Percentiles rank a stretch among this genome's conserved stretches.
Evolutionary conservation across 2,888 invertebrate species (phyloP).

Genomic region (Drosophila eohydei): DNA sequence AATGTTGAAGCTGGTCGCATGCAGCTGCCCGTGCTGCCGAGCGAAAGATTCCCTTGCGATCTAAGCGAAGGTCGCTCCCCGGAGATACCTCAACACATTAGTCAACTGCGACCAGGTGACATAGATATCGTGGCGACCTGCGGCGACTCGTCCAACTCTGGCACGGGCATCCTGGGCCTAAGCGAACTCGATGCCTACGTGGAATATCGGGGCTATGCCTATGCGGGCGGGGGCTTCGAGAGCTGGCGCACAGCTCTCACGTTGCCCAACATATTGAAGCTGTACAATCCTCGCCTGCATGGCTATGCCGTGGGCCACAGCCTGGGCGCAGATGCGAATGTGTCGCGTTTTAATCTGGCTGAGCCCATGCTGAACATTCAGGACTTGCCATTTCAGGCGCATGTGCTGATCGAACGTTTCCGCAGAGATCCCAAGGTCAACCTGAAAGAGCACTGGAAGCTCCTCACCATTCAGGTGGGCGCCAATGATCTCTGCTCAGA

Average conservation of each 20-base stretch:
- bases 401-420: conserved; percentile 86
- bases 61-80: conserved; percentile 22
- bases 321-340: conserved; percentile 82
- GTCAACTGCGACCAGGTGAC: conserved; percentile 87
- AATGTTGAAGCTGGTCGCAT: conserved; percentile 19
- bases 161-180: conserved; percentile 84
- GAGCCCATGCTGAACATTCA: conserved; percentile 86
- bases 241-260: conserved; percentile 86
- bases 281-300: conserved; percentile 87
- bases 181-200: conserved; percentile 75
- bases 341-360: conserved; percentile 86
- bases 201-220: conserved; percentile 85
- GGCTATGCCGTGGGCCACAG: conserved; percentile 87
- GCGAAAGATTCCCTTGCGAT: conserved; percentile 32
- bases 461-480: conserved; percentile 87
- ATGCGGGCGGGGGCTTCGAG: conserved; percentile 85
- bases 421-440: conserved; percentile 86
- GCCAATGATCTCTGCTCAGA: conserved; percentile 87
- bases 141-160: conserved; percentile 87
- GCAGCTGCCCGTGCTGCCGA: conserved; percentile 22
- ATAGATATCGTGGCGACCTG: conserved; percentile 87
- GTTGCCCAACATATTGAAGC: conserved; percentile 87
- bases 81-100: conserved; percentile 85
- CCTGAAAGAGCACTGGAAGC: conserved; percentile 87
- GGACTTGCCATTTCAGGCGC: conserved; percentile 87